Percentiles rank a stretch among this genome's conserved stretches.
These are phyloP conservation scores for Dynastes hyllus DNA, from an alignment of 2,888 invertebrate genomes.

Conservation along the genomic window DNA sequence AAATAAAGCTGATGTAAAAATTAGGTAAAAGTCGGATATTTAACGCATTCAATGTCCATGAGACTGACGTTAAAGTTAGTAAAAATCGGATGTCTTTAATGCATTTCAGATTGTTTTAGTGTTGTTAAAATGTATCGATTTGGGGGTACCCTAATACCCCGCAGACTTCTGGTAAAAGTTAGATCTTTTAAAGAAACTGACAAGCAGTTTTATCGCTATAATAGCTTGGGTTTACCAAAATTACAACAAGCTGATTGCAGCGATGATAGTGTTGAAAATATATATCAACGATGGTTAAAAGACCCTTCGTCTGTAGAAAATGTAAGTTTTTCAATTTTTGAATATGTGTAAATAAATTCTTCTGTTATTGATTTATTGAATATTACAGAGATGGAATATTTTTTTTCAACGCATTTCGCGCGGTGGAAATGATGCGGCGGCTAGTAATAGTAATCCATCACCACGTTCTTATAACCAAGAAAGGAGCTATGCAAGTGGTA, in stretches of 20 bases:
- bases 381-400: conserved; percentile 20
- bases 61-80: too few relatives aligned
- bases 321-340: conserved; percentile 7
- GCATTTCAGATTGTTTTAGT: background rate
- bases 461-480: background rate
- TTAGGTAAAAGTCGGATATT: background rate
- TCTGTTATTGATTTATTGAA: background rate
- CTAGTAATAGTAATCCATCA: background rate
- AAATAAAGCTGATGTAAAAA: too few relatives aligned
- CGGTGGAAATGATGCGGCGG: background rate
- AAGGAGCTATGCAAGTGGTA: conserved; percentile 13
- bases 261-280: conserved; percentile 15
- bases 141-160: background rate
- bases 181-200: background rate
- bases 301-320: conserved; percentile 30
- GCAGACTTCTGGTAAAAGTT: background rate
- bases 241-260: background rate
- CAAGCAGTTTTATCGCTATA: background rate
- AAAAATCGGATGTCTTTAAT: background rate
- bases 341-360: background rate
- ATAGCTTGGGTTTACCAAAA: conserved; percentile 31
- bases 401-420: conserved; percentile 34
- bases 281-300: conserved; percentile 28
- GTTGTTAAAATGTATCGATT: conserved; percentile 16
- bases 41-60: background rate